Evolutionary conservation across 2,113 vertebrate genomes (phyloP), one percentile per base, ranked within the genome.

Genomic region (Natator depressus): DNA sequence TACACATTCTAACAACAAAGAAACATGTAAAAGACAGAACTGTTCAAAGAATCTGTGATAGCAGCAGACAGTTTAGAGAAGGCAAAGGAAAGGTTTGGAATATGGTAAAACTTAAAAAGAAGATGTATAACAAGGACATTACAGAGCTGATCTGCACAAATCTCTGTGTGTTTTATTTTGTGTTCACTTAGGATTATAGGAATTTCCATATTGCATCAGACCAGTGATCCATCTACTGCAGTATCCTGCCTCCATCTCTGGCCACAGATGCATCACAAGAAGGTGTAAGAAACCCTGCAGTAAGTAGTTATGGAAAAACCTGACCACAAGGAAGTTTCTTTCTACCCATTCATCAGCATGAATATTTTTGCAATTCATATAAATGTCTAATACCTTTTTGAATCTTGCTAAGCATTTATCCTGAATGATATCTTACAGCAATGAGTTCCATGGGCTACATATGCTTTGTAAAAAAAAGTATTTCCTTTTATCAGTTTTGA

Each of bases 381-480:
- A 76, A 54, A 0, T 69, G 2, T 38, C 86, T 80, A 46, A 46
- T 84, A 78, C 0, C 54, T 84, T 31, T 14, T 47, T 78, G 24
- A 78, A 27, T 27, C 24, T 78, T 46, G 5, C 50, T 0, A 65
- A 16, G 0, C 1, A 57, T 50, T 85, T 80, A 84, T 38, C 54
- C 17, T 84, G 20, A 62, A 13, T 82, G 27, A 3, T 80, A 53
- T 2, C 1, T 55, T 84, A 24, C 82, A 31, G 16, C 65, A 80
- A 1, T 47, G 69, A 57, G 1, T 55, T 80, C 29, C 22, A 1
- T n/a, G 8, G 16, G 1, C 53, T 53, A 20, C 2, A 20, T 4
- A 89, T 4, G 0, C 49, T 72, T 17, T 79, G 6, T 46, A 8
- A 80, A 4, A 4, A 4, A 50, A 82, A 6, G 17, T 69, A 38